Base-by-base conservation (phyloP, 2,888 invertebrate genomes). In the Orchesella flavescens region DNA sequence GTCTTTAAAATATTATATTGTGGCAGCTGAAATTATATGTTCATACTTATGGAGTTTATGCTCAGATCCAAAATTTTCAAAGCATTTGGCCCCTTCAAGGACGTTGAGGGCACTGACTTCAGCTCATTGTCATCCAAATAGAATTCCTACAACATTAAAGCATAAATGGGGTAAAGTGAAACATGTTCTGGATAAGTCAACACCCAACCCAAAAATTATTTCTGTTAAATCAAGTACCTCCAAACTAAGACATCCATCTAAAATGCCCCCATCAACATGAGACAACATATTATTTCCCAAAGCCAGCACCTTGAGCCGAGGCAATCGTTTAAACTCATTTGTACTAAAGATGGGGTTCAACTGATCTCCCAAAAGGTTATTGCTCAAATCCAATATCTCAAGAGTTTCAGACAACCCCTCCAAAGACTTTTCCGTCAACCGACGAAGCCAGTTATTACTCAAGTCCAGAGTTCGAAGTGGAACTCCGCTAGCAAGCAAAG, bases 301-400 rank as follows among this genome's bases (percentile, higher is more conserved):
- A 89, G 96, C 96, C 79, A 97, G 90, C 53, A 94, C 90, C 89
- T 93, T 93, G 76, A 97, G 91, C 83, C 94, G 93, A 3, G 92
- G 93, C 84, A 97, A 90, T 17, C 94, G 94, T 88, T 95, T 95
- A 84, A 97, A 93, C 90, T 96, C 96, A 44, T 94, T 94, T 59
- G 95, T 95, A 21, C 96, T 95, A 90, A 97, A 97, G 87, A 97
- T 96, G 0, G 97, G 97, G 90, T 96, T 97, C 43, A 97, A 91
- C 89, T 95, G 95, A 89, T 97, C 96, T 0, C 97, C 97, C 43
- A 97, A 92, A n/a, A 95, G 91, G 89, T 97, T 97, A 89, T 95
- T 93, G 43, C 94, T 93, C 74, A 97, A 90, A 17, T 93, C 92
- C 21, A 84, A 89, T 92, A 84, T 84, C 46, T 86, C 83, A 57